These are phyloP conservation scores for Cotesia chilonis DNA, from an alignment of 1,140 invertebrate species.

Conservation along the genomic window DNA sequence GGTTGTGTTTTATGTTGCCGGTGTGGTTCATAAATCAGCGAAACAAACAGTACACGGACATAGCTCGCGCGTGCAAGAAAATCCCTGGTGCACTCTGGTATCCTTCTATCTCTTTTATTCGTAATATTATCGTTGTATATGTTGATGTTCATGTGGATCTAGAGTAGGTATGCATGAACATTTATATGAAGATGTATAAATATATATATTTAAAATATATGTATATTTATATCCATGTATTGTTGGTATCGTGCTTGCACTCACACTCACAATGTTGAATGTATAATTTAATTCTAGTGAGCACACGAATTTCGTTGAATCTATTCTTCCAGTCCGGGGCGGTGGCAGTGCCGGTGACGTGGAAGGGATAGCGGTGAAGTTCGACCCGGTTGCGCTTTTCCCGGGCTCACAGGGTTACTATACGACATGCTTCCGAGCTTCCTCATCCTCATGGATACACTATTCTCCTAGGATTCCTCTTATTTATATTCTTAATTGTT, in stretches of 20 bases:
- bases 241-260: slow-evolving; percentile 37
- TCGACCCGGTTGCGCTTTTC: slow-evolving; percentile 35
- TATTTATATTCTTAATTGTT: slow-evolving; percentile 10
- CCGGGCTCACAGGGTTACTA: slow-evolving; percentile 25
- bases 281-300: slow-evolving; percentile 53
- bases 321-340: slow-evolving; percentile 28
- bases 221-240: not conserved
- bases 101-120: slow-evolving; percentile 32
- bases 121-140: not conserved
- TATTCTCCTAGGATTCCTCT: not conserved
- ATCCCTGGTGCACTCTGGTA: slow-evolving; percentile 22
- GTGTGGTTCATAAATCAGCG: slow-evolving; percentile 64
- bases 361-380: slow-evolving; percentile 15
- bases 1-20: slow-evolving; percentile 59
- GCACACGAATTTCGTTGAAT: slow-evolving; percentile 37
- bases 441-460: slow-evolving; percentile 19
- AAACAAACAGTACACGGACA: slow-evolving; percentile 60
- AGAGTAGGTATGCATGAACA: not conserved
- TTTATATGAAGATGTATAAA: not conserved
- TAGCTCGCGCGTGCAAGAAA: slow-evolving; percentile 46
- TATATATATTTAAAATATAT: not conserved
- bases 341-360: slow-evolving; percentile 12
- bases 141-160: not conserved
- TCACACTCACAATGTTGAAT: slow-evolving; percentile 42
- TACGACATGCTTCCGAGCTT: slow-evolving; percentile 16